Conservation (phyloP, 2,888 invertebrate genomes). For the Cremastobaeus sp. region DNA sequence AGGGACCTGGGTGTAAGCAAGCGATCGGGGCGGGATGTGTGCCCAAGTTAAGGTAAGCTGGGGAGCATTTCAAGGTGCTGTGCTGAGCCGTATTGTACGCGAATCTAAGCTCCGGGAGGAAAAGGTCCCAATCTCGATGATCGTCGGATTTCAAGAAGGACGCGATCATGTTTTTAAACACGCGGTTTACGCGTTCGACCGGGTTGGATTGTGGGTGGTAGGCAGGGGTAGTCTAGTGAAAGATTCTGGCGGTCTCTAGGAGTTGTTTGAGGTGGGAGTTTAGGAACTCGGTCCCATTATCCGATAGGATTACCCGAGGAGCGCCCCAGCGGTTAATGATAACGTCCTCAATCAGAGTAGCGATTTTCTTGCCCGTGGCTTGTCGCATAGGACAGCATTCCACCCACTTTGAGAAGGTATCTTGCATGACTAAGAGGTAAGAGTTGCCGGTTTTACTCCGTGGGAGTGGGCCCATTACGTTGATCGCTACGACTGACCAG, state of each 20-base stretch:
- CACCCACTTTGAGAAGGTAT: conserved; percentile 43
- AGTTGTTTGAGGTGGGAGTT: conserved; percentile 2
- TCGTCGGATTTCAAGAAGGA: neutral
- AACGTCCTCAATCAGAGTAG: conserved; percentile 30
- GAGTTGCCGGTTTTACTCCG: conserved; percentile 12
- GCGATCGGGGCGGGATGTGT: too few relatives aligned
- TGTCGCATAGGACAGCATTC: conserved; percentile 28
- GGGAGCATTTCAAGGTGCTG: neutral
- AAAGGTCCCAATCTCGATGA: neutral
- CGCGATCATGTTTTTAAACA: neutral
- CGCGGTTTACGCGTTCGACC: conserved; percentile 7
- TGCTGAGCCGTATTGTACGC: conserved; percentile 1
- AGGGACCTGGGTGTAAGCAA: too few relatives aligned
- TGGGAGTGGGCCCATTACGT: conserved; percentile 62
- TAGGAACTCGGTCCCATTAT: conserved; percentile 62
- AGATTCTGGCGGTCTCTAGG: neutral
- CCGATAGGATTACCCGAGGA: conserved; percentile 56
- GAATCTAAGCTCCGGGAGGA: neutral
- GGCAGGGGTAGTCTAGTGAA: conserved; percentile 11
- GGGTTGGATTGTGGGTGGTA: conserved; percentile 18
- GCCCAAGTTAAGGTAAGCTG: neutral
- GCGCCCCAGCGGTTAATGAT: conserved; percentile 58
- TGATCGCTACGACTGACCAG: conserved; percentile 31
- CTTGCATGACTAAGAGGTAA: conserved; percentile 20
- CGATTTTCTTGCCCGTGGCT: conserved; percentile 37